phyloP scores from a whole-genome alignment of 2,888 invertebrate genomes.

The Tholera decimalis region DNA sequence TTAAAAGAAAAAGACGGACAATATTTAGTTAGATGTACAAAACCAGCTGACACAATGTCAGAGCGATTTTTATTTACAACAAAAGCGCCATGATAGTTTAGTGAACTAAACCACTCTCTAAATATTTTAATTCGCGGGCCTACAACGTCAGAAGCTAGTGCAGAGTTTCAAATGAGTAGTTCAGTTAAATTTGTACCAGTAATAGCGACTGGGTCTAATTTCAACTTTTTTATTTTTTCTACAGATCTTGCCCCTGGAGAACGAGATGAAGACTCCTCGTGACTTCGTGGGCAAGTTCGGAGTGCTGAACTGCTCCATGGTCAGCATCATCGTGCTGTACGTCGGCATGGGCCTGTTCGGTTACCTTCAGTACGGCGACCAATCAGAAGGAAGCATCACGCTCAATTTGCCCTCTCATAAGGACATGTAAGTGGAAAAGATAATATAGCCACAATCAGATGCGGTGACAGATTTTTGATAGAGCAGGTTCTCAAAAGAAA shows the following conservation, averaged over 20 bases:
- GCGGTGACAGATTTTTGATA: background rate
- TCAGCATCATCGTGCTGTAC: slow-evolving; percentile 95
- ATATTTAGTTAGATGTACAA: no score
- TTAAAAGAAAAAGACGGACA: no score
- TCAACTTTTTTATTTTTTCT: slow-evolving; percentile 16
- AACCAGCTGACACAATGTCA: background rate
- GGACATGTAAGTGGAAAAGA: slow-evolving; percentile 91
- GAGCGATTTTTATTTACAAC: background rate
- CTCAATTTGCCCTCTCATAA: slow-evolving; percentile 94
- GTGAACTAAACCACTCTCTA: no score
- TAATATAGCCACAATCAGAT: background rate
- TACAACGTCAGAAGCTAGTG: no score
- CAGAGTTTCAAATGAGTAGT: no score
- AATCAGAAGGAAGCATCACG: slow-evolving; percentile 95
- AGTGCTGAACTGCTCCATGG: slow-evolving; percentile 96
- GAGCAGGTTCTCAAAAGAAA: background rate
- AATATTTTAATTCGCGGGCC: no score
- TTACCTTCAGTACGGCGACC: slow-evolving; percentile 95
- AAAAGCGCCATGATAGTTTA: background rate
- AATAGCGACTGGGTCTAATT: background rate
- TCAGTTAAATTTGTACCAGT: no score
- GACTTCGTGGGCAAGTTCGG: slow-evolving; percentile 95
- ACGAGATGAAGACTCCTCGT: slow-evolving; percentile 97
- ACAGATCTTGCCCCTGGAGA: slow-evolving; percentile 97
- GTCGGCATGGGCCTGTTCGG: slow-evolving; percentile 97